Base-by-base conservation (phyloP, 2,797 vertebrate genomes). In the Poecilia picta region DNA sequence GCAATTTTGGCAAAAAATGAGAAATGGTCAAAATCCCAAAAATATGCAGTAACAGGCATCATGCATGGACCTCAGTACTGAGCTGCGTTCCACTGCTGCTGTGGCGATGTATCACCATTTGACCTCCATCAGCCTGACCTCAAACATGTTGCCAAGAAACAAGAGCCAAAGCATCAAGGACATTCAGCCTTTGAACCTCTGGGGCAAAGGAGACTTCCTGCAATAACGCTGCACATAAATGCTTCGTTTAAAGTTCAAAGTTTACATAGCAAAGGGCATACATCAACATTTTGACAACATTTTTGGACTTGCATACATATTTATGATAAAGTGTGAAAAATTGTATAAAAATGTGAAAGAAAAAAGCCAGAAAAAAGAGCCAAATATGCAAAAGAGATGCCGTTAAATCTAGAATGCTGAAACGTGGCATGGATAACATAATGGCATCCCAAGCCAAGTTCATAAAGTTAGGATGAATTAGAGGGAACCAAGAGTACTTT, bases 101-200 rank as follows among this genome's bases (percentile, higher is more conserved):
- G 10, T 57, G 53, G 53, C 3, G 25, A 57, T 57, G 53, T 25
- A 20, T 86, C 76, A 18, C 28, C 59, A 64, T 64, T 16, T 62
- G 59, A 64, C 31, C 59, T 64, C 59, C 55, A 79, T 46, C 83
- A 59, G 75, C 36, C 74, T 87, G 78, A 88, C 76, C 77, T 3
- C 46, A 74, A 46, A 79, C 25, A 25, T 43, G 91, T 92, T 95
- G 90, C 93, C 88, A 88, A 87, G 93, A 87, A 92, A 94, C 90
- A 33, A 84, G 84, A 74, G 75, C 79, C 81, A 85, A 41, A 68
- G 36, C 20, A 68, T 68, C 64, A 76, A 71, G 85, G 85, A 82
- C 68, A 46, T 25, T 62, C 62, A 72, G 68, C 47, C 28, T 70
- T 33, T 10, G 41, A 13, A 73, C 72, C 74, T 39, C 28, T 62